These are phyloP conservation scores for Melanerpes formicivorus DNA, from an alignment of 2,113 vertebrate species.

Conservation along the genomic window DNA sequence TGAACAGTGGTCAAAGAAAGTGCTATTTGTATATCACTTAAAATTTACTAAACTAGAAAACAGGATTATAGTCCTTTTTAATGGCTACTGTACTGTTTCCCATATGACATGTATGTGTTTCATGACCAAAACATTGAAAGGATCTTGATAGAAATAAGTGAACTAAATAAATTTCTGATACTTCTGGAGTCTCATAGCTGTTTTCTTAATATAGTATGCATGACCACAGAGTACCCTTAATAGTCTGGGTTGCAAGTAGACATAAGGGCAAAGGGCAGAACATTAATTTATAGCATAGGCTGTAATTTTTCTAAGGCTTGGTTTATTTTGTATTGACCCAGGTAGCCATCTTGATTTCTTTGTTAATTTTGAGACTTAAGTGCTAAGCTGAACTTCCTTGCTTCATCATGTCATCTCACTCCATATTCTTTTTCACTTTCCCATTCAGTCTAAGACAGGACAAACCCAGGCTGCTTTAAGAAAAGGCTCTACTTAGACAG, in stretches of 20 bases:
- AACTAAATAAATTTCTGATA: background rate
- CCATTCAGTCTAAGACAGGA: background rate
- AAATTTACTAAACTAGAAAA: background rate
- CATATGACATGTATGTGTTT: background rate
- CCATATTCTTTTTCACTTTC: background rate
- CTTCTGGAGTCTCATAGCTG: background rate
- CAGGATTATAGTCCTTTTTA: background rate
- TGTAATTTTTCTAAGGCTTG: background rate
- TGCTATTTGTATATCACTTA: background rate
- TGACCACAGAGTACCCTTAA: background rate
- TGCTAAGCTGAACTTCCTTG: background rate
- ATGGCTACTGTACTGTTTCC: background rate
- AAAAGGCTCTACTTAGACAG: background rate
- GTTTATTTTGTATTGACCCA: background rate
- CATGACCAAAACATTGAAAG: background rate
- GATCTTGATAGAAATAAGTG: background rate
- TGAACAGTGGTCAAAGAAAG: background rate
- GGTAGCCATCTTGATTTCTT: background rate
- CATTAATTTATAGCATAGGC: background rate
- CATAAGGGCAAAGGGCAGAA: background rate
- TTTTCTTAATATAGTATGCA: background rate
- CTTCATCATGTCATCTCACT: background rate
- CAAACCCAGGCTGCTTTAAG: background rate
- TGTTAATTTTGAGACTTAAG: background rate
- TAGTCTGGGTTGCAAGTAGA: background rate